Evolutionary conservation across 2,113 vertebrate genomes (phyloP), one percentile per base, ranked within the genome.

Genomic region (Oceanodroma tethys): DNA sequence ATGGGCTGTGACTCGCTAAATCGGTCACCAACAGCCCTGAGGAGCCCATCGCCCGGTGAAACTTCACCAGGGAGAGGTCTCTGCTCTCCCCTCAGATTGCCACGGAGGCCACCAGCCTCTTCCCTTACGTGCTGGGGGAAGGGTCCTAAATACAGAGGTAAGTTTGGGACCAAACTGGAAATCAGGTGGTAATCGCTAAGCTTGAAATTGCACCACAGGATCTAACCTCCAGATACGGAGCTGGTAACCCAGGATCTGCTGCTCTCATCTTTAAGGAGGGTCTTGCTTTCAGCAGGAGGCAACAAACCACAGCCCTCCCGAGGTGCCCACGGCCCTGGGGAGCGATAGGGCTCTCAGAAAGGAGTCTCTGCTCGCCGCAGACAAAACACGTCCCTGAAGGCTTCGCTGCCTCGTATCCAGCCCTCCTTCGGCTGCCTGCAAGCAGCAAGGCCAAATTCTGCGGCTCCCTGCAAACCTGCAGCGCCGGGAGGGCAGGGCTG

Each of bases 341-440:
- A 66, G 60, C 7, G 2, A 40, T 0, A 1, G 30, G n/a, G 26
- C 58, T 88, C 79, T 29, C 7, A 4, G 68, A 48, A 38, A 67
- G 40, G 27, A 68, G 29, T 4, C 30, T 76, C 56, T 0, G 4
- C 68, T 29, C 2, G 1, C 48, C 5, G 13, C 72, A 79, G 30
- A 38, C 48, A 43, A 67, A 88, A 63, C 53, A 16, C 0, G 3
- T 9, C 85, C 88, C 95, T 14, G 62, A 53, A 72, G 70, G 70
- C 21, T 72, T 12, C 1, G 0, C 20, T n/a, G 75, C 47, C 62
- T 8, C 0, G 13, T 2, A 0, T 8, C 29, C 55, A 6, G 40
- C 40, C 40, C 42, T 50, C 59, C 47, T 59, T 36, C 9, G 2
- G 50, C 67, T 1, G 20, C 38, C 30, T 52, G 43, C 72, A 17